Conservation (phyloP, 2,797 vertebrate genomes). For the Botia almorhae region DNA sequence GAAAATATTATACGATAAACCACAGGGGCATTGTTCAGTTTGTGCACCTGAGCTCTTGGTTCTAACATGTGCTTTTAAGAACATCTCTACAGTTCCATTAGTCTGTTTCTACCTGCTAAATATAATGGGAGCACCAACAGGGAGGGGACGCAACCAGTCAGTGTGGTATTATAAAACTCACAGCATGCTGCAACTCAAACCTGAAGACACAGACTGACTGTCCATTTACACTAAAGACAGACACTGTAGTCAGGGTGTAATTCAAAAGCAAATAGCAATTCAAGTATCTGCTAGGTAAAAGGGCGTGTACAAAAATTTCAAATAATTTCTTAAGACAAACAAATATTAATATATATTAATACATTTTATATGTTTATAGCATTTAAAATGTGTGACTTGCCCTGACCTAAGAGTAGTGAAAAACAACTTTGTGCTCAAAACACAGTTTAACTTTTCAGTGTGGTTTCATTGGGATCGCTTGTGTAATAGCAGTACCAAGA, state of each 20-base stretch:
- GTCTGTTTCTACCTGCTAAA: constrained; percentile 10
- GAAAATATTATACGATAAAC: background rate
- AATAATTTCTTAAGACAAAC: too few species aligned
- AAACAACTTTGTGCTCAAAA: too few species aligned
- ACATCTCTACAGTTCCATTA: constrained; percentile 35
- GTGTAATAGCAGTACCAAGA: too few species aligned
- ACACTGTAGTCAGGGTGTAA: background rate
- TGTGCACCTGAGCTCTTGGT: background rate
- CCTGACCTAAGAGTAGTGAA: too few species aligned
- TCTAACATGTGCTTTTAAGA: constrained; percentile 2
- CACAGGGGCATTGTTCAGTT: background rate
- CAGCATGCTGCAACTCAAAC: constrained; percentile 14
- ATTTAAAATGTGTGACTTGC: too few species aligned
- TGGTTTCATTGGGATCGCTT: too few species aligned
- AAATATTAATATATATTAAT: too few species aligned
- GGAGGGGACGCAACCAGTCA: background rate
- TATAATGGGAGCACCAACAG: constrained; percentile 1
- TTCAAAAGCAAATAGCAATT: background rate
- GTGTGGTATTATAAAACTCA: constrained; percentile 4
- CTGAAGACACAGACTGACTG: background rate
- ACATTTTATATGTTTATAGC: too few species aligned
- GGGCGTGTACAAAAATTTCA: too few species aligned
- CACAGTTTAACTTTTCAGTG: too few species aligned
- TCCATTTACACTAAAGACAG: background rate
- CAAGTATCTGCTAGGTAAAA: background rate